Conservation (phyloP, 2,888 invertebrate genomes). For the Sussaba pulchella region DNA sequence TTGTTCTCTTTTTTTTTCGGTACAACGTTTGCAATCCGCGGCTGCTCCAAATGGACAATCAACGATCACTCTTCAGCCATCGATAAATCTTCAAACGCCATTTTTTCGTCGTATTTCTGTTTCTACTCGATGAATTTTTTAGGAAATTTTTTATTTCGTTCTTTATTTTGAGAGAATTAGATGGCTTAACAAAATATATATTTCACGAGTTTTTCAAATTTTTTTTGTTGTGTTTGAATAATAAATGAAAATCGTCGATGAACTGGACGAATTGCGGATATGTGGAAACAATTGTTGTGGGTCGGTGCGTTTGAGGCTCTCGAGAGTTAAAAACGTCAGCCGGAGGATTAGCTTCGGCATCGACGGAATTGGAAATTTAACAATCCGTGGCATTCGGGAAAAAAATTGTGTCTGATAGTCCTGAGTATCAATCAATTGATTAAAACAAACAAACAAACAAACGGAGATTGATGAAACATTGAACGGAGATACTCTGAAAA, state of each 20-base stretch:
- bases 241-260: too few relatives aligned
- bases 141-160: too few relatives aligned
- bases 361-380: conserved; percentile 36
- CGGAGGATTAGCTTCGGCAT: conserved; percentile 36
- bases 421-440: conserved; percentile 4
- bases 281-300: background rate
- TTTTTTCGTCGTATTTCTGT: background rate
- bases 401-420: conserved; percentile 42
- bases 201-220: too few relatives aligned
- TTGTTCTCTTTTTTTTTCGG: conserved; percentile 3
- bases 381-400: conserved; percentile 4
- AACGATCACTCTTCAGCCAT: conserved; percentile 62
- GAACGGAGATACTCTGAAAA: conserved; percentile 67
- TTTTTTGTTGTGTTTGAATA: too few relatives aligned
- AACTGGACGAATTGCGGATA: too few relatives aligned
- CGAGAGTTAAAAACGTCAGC: conserved; percentile 15
- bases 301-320: conserved; percentile 28
- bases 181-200: too few relatives aligned
- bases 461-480: background rate
- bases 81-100: conserved; percentile 48
- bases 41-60: conserved; percentile 78
- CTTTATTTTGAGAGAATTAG: too few relatives aligned
- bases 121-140: background rate
- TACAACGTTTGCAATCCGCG: conserved; percentile 47
- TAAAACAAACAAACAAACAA: conserved; percentile 2